Conservation (phyloP, 1,140 invertebrate species). For the Drosophila insularis region DNA sequence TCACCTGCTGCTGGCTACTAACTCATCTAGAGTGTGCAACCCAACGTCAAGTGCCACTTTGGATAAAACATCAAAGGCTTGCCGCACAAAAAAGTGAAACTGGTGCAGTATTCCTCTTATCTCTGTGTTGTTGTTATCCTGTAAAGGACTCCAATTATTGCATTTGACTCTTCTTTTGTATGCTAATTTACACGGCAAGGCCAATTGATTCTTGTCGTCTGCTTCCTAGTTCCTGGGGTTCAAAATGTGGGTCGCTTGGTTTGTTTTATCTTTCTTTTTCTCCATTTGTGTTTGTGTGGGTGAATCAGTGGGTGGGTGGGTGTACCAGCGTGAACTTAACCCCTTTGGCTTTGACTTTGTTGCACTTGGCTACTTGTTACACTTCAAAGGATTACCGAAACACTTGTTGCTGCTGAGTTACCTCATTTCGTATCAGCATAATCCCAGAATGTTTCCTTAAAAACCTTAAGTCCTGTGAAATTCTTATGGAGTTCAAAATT, state of each 20-base stretch:
- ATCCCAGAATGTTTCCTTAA: no score
- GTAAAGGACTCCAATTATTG: conserved; percentile 79
- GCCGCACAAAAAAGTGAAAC: conserved; percentile 64
- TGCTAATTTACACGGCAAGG: conserved; percentile 69
- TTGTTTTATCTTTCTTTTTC: conserved; percentile 43
- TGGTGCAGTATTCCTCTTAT: conserved; percentile 44
- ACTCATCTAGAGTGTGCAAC: conserved; percentile 57
- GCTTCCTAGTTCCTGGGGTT: conserved; percentile 56
- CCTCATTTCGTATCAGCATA: neutral
- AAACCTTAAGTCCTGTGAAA: no score
- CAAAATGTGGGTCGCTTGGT: conserved; percentile 67
- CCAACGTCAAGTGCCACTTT: conserved; percentile 64
- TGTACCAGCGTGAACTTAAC: conserved; percentile 65
- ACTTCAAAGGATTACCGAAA: conserved; percentile 61
- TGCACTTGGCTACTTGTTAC: conserved; percentile 62
- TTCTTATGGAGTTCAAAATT: no score
- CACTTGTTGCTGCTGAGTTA: conserved; percentile 70
- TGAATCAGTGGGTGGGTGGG: conserved; percentile 8
- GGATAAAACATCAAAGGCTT: conserved; percentile 73
- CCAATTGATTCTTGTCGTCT: conserved; percentile 67
- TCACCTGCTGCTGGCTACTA: conserved; percentile 18
- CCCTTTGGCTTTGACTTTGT: conserved; percentile 61
- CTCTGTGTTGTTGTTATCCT: conserved; percentile 40
- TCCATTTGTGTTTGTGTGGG: conserved; percentile 16
- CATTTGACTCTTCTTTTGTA: conserved; percentile 69